Evolutionary conservation across 2,113 vertebrate species (phyloP).

Genomic region (Chamaetylas fuelleborni): DNA sequence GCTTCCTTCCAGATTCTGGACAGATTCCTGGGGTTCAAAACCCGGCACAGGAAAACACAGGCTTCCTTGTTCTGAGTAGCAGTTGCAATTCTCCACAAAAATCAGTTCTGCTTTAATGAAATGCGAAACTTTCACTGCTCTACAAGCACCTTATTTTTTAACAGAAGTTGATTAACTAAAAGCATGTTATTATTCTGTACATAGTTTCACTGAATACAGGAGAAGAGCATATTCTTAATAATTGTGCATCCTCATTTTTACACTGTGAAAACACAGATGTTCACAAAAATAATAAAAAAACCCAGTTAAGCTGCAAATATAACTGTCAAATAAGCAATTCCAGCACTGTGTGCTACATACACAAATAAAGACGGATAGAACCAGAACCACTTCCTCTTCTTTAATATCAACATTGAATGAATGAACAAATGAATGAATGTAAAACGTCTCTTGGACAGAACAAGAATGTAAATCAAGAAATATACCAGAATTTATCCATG

Average conservation of each 20-base stretch:
- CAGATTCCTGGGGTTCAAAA: constrained; percentile 65
- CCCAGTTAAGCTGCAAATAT: neutral
- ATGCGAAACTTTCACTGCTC: constrained; percentile 35
- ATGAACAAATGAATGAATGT: neutral
- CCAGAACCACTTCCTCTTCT: neutral
- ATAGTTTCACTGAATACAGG: neutral
- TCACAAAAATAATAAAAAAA: neutral
- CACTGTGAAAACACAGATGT: neutral
- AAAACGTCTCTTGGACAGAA: neutral
- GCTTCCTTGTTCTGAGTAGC: constrained; percentile 54
- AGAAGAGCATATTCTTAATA: neutral
- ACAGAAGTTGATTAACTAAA: neutral
- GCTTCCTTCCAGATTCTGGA: constrained; percentile 64
- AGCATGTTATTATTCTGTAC: neutral
- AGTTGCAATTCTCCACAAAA: constrained; percentile 30
- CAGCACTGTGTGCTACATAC: neutral
- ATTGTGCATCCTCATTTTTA: neutral
- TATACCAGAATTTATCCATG: neutral
- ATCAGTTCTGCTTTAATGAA: constrained; percentile 24
- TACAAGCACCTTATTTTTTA: constrained; percentile 29
- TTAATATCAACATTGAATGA: neutral
- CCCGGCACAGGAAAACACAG: constrained; percentile 41
- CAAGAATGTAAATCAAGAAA: neutral
- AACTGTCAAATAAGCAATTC: neutral
- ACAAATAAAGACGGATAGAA: neutral